Conservation (phyloP, 2,888 invertebrate genomes). For the Ochropacha duplaris region DNA sequence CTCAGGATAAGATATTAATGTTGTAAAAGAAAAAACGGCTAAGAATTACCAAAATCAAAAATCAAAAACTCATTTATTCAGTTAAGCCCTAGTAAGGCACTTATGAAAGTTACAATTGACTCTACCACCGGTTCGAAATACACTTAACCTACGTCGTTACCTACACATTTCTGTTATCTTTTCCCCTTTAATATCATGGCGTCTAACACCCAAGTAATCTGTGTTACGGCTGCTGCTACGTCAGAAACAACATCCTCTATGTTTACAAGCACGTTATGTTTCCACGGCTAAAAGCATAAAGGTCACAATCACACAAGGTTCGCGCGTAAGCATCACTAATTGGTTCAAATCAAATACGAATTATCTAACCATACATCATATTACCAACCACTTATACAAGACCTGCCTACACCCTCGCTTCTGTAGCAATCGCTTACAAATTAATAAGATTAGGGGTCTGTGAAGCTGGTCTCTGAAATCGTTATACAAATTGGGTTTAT, state of each 20-base stretch:
- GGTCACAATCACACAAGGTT: conserved; percentile 53
- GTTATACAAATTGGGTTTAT: conserved; percentile 42
- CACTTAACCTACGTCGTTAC: too few species aligned
- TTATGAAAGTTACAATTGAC: too few species aligned
- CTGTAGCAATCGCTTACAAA: conserved; percentile 2
- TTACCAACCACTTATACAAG: conserved; percentile 38
- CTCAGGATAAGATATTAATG: too few species aligned
- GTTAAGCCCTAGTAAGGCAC: too few species aligned
- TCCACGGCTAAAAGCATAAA: conserved; percentile 34
- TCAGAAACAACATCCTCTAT: not conserved
- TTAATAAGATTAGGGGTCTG: conserved; percentile 27
- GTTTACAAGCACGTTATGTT: not conserved
- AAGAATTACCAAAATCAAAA: too few species aligned
- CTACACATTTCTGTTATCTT: too few species aligned
- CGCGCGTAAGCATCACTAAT: conserved; percentile 79
- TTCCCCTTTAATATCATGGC: too few species aligned
- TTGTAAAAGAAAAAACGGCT: too few species aligned
- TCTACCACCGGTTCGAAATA: too few species aligned
- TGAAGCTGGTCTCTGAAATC: conserved; percentile 34
- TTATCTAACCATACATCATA: conserved; percentile 59
- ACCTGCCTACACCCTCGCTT: conserved; percentile 8
- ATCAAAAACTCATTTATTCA: too few species aligned
- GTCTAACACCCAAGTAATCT: not conserved
- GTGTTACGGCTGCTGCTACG: not conserved
- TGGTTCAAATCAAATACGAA: conserved; percentile 77